Base-by-base conservation (phyloP, 2,113 vertebrate species). In the Cryptoleucopteryx plumbea region DNA sequence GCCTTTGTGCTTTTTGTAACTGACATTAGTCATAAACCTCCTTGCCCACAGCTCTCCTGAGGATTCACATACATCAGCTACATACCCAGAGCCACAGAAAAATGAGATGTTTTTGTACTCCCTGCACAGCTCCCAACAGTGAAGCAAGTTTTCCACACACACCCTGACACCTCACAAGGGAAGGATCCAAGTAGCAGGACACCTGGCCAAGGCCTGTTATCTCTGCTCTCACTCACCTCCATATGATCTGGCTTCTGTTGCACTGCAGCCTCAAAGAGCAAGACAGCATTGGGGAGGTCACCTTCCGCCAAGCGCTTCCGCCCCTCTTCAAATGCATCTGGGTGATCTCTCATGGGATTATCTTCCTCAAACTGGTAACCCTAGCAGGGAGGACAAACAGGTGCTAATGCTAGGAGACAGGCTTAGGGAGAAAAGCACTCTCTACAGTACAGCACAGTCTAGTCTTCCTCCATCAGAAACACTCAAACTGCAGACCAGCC, bases 291-390 rank as follows among this genome's bases (percentile, higher is more conserved):
- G 1, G 99, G 99, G 75, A 99, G 99, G 97, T 99, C 99, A 13
- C 99, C 99, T 22, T 99, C 98, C 96, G 98, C 96, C 97, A 99
- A 98, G 68, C 99, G 98, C 92, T 97, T 99, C 71, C 99, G 93
- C 2, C 99, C 99, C 92, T 99, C 99, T 47, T 99, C 98, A 89
- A 99, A 98, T 9, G 99, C 98, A 95, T 99, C 98, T 0, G 99
- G 98, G 80, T 99, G 99, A 79, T 99, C 98, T 59, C 98, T 96
- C 97, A 99, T 99, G 2, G 99, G 99, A 96, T 99, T 99, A 47
- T 99, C 99, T n/a, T 99, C 98, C 96, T 99, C 99, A 96, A 99
- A 99, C 94, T 99, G 99, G 97, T 99, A 99, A 6, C 99, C 99
- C 99, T 99, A 67, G 11, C 34, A 94, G 43, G 50, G 42, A 82